Base-by-base conservation (phyloP, 1,140 invertebrate genomes). In the Temnothorax curvispinosus region DNA sequence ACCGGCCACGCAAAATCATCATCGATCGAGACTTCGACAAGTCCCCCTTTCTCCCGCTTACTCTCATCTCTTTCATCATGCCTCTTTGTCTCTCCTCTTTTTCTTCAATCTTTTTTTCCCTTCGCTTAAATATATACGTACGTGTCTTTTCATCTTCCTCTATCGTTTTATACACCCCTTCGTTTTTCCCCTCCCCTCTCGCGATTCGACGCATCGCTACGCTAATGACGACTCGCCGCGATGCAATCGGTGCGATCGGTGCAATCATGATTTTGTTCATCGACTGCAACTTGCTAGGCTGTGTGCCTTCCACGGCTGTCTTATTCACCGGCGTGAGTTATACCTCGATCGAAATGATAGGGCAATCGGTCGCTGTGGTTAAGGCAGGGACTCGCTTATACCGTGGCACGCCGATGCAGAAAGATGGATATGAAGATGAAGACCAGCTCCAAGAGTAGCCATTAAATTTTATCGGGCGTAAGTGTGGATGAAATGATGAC, bases 341-440 rank as follows among this genome's bases (percentile, higher is more conserved):
- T 41, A 44, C 35, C 60, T 52, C 86, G 75, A 89, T 89, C 87
- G 75, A 88, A 88, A 88, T 88, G 87, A 89, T 89, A 89, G 87
- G 52, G 41, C 87, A 76, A 88, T 88, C 87, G 62, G 58, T 56
- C 82, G 58, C 54, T 86, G 87, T 62, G 88, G 88, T 88, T n/a
- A 86, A 88, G 75, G 82, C 67, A 77, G 60, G 58, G 54, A 67
- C 58, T 71, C 64, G 78, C 78, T 81, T 81, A 81, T 71, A 71
- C 35, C 38, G 62, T 80, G 47, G 77, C 62, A 69, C 62, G n/a
- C 35, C 65, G 78, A 58, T 81, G 50, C 21, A 71, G 78, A 41
- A 71, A 81, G 78, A 81, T 81, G 78, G 78, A 81, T 81, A 81
- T 81, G 65, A 81, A 71, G 78, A 81, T 81, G 78, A 81, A 81